Conservation (phyloP, 2,797 vertebrate species). For the Pseudochirops corinnae region DNA sequence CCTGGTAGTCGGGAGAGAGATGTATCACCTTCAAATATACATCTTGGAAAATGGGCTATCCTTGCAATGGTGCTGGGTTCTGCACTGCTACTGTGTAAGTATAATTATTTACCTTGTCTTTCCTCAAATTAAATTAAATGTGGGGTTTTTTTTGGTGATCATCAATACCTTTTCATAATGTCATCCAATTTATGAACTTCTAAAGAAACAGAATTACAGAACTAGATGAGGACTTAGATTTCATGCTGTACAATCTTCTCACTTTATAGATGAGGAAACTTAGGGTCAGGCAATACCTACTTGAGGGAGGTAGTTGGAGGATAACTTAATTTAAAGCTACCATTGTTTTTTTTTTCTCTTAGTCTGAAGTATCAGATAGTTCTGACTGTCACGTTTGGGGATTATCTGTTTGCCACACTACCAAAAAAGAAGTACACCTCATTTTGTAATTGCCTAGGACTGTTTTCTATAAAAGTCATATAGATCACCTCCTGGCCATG, state of each 20-base stretch:
- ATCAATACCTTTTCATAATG: neutral
- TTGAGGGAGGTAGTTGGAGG: neutral
- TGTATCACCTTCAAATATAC: conserved; percentile 38
- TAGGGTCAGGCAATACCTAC: neutral
- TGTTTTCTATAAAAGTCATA: neutral
- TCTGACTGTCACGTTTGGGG: neutral
- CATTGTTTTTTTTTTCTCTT: neutral
- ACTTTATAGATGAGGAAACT: neutral
- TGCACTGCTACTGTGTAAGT: conserved; percentile 91
- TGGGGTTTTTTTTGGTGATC: neutral
- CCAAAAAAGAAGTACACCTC: neutral
- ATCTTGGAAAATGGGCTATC: conserved; percentile 89
- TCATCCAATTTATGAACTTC: neutral
- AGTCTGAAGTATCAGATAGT: neutral
- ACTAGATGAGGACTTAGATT: neutral
- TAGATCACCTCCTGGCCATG: neutral
- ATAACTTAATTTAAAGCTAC: neutral
- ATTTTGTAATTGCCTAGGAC: neutral
- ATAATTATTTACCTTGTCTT: neutral
- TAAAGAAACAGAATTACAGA: neutral
- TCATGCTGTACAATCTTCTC: neutral
- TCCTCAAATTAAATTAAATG: neutral
- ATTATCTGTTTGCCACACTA: neutral
- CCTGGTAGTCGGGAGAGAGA: neutral
- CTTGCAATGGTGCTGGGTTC: conserved; percentile 92